Evolutionary conservation across 2,888 invertebrate genomes (phyloP).

Genomic region (Ametastegia equiseti): DNA sequence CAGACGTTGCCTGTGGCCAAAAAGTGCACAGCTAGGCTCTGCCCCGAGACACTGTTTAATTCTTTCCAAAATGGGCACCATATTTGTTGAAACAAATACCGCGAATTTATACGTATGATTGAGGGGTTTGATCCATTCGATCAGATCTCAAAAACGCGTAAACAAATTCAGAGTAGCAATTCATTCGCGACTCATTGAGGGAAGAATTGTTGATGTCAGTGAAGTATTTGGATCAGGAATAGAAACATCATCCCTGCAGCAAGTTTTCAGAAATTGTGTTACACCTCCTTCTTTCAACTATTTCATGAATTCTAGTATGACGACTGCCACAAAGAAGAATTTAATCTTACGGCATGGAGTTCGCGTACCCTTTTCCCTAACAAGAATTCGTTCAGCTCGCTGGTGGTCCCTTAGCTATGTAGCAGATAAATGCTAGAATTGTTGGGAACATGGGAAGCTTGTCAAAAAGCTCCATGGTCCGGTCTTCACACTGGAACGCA

Average conservation of each 20-base stretch:
- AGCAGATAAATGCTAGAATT: neutral
- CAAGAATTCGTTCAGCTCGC: neutral
- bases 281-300: neutral
- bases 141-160: too few species aligned
- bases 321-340: neutral
- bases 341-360: neutral
- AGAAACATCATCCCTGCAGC: neutral
- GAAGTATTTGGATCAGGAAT: neutral
- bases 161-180: neutral
- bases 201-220: neutral
- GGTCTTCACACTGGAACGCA: neutral
- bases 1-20: slow-evolving; percentile 57
- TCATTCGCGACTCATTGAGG: neutral
- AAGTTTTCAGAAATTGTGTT: neutral
- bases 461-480: neutral
- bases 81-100: too few species aligned
- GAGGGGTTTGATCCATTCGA: too few species aligned
- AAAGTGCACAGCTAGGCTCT: neutral
- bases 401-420: neutral
- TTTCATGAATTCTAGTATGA: neutral
- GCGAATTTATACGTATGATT: too few species aligned
- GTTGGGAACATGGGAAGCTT: neutral
- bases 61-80: neutral
- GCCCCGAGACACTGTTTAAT: neutral
- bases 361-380: neutral